Evolutionary conservation across 2,888 invertebrate species (phyloP), one percentile per base, ranked within the genome.

Genomic region (Latrodectus elegans): DNA sequence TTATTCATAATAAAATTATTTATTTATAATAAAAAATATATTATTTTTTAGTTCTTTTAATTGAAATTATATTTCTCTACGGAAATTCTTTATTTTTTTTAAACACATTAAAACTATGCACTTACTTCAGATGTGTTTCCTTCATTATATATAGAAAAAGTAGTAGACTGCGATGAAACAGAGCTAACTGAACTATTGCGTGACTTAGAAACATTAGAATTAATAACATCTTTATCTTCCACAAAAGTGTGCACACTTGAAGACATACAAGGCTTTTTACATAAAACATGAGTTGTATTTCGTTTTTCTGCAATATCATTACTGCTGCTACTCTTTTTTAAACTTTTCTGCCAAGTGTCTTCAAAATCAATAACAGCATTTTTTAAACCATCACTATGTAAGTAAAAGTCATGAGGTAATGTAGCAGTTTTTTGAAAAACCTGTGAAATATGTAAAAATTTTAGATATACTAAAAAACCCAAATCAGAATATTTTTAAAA

Each of bases 161-260:
- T 70, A 22, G 92, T 92, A n/a, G 92, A 92, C 80, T 91, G 90
- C 11, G 92, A 92, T 0, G 91, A 92, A 70, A 92, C 89, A 15
- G 92, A 92, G 88, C 91, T 92, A 68, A 90, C 89, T 2, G 92
- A 92, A 81, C 92, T 92, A 15, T 91, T 91, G 52, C 91, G 70
- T 89, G 91, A 89, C 12, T 67, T 79, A 11, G 49, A 15, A 53
- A 67, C 26, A 60, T 55, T 51, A n/a, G 14, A 52, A 70, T 22
- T 70, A n/a, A 38, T n/a, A 10, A 68, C 6, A 65, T 65, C 38
- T 14, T 74, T 81, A 12, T 68, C n/a, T n/a, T 85, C 85, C 8
- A 60, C 70, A 51, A 49, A 49, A 22, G 10, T 64, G 64, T 26
- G 8, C 1, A 26, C 26, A 17, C 12, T 22, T 9, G 64, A 53